These are phyloP conservation scores for Bombus haemorrhoidalis DNA, from an alignment of 1,140 invertebrate species.

Conservation along the genomic window DNA sequence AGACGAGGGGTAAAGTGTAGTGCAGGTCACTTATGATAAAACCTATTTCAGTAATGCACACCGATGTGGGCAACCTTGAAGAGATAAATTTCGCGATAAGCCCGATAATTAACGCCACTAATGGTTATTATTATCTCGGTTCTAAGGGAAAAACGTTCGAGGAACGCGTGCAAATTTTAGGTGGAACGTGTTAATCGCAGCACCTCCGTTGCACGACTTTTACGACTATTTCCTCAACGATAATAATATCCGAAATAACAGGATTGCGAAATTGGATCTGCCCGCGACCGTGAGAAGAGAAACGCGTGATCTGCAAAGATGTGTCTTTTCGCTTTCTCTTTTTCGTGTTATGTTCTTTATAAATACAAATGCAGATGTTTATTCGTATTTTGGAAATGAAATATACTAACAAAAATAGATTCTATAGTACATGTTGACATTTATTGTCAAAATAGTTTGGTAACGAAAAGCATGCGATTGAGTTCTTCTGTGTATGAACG, in stretches of 20 bases:
- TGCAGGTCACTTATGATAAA: constrained; percentile 11
- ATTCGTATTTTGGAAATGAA: background rate
- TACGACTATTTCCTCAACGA: background rate
- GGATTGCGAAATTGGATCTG: background rate
- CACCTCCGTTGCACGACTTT: background rate
- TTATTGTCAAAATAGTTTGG: too few species aligned
- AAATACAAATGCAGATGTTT: background rate
- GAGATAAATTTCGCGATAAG: constrained; percentile 50
- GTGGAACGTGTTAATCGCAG: constrained; percentile 20
- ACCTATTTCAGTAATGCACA: constrained; percentile 30
- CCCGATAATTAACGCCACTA: constrained; percentile 43
- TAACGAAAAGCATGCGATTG: too few species aligned
- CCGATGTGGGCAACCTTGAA: constrained; percentile 30
- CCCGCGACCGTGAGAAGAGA: background rate
- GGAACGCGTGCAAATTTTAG: constrained; percentile 31
- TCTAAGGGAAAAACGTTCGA: constrained; percentile 35
- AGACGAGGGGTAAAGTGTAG: background rate
- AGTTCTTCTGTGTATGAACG: too few species aligned
- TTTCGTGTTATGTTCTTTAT: background rate
- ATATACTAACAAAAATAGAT: background rate
- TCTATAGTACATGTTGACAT: too few species aligned
- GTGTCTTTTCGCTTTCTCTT: too few species aligned
- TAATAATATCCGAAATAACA: background rate
- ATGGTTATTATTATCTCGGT: constrained; percentile 36
- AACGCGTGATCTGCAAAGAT: background rate